Base-by-base conservation (phyloP, 2,113 vertebrate species). In the Nothoprocta pentlandii region DNA sequence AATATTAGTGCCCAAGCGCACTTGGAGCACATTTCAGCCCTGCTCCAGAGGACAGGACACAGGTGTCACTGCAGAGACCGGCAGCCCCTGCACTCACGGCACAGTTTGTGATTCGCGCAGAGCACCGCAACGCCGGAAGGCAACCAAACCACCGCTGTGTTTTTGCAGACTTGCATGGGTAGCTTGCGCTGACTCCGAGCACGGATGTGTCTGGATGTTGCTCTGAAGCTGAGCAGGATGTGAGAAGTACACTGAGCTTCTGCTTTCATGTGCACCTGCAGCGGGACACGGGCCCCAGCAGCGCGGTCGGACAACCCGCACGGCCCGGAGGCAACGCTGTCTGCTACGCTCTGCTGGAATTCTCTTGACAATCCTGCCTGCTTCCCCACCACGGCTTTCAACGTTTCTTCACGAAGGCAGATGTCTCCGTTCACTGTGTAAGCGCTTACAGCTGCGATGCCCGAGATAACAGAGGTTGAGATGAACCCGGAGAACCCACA, bases 351-450 rank as follows among this genome's bases (percentile, higher is more conserved):
- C 15, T 9, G 1, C 39, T 17, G 46, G 0, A 0, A 17, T 20
- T 1, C 41, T 69, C 44, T 71, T 61, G 32, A 13, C 23, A 74
- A 9, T 34, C 42, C 73, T 42, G 66, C 77, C n/a, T 30, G 42
- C 32, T 46, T 34, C 14, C 36, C 61, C n/a, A 10, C 2, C 3
- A 1, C 12, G 51, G n/a, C 3, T 74, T 73, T 58, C 23, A 25
- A 26, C 26, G 25, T 39, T 49, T 42, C 2, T 53, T 70, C 56
- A 16, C 3, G 77, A 44, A 15, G 2, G 32, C 34, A 28, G 6
- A 12, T 0, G 0, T 12, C 4, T 3, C 19, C 44, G 10, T 42
- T 81, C 42, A 0, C 22, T 42, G 34, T 32, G 56, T 32, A 8
- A n/a, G 46, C 30, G 62, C n/a, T 59, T 4, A 3, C 1, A 23